Base-by-base conservation (phyloP, 2,888 invertebrate genomes). In the Aphodius sticticus region DNA sequence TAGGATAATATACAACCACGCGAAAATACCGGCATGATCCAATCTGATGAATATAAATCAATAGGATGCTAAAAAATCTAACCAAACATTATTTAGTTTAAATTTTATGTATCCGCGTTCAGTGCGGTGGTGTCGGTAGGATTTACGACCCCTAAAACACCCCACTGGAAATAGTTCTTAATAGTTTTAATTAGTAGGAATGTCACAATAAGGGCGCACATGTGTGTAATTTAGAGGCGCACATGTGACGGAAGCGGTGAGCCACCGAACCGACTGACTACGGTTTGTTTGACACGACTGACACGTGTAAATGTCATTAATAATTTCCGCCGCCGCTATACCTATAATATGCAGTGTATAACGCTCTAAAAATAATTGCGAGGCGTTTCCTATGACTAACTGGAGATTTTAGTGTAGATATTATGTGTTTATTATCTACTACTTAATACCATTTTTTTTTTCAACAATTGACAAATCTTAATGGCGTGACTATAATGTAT, bases 221-320 rank as follows among this genome's bases (percentile, higher is more conserved):
- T 80, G 81, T 81, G 81, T 9, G 74, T 81, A 79, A 82, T 81
- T 80, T 81, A 81, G 78, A 12, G 6, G 78, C 78, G 79, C 79
- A 82, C 76, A 78, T 82, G 81, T 81, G 81, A 71, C 81, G 81
- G 80, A 83, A 82, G 81, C 78, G 80, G 81, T 78, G 77, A 76
- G 76, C 77, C 77, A 79, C 16, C 78, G 69, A 77, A 9, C 35
- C 37, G 16, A 37, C 74, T 74, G 35, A n/a, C 74, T 74, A 82
- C 80, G 83, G 82, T 82, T 82, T 84, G 84, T 84, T 84, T 84
- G 83, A 84, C 83, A 84, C 80, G 79, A 80, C 77, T 81, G 83
- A 83, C 84, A 84, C 82, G 83, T 84, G 84, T 84, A 53, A 80
- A 77, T 81, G 84, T 83, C 83, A 81, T 79, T 82, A 81, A 82